These are phyloP conservation scores for Chionodraco myersi DNA, from an alignment of 2,113 vertebrate genomes.

Conservation along the genomic window DNA sequence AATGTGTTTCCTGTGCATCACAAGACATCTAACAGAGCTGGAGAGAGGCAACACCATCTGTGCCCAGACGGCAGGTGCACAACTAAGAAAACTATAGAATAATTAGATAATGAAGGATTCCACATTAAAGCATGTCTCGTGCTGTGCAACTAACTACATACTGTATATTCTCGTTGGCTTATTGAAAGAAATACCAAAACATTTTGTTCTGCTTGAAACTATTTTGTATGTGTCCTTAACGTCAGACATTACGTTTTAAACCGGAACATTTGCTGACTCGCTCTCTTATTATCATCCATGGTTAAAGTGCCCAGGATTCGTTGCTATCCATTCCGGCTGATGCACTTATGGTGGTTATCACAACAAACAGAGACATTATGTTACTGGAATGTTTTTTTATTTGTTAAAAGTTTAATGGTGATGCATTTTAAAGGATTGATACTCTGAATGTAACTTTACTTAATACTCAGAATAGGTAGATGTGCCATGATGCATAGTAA, in stretches of 20 bases:
- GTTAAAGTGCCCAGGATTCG: not conserved
- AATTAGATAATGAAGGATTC: not conserved
- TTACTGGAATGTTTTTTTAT: not conserved
- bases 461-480: too few relatives aligned
- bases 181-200: not conserved
- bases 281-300: not conserved
- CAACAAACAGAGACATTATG: not conserved
- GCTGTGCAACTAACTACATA: not conserved
- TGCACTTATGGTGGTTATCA: not conserved
- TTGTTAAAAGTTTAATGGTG: not conserved
- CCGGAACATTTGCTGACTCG: not conserved
- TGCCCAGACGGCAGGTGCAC: conserved; percentile 23
- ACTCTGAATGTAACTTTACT: not conserved
- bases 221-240: not conserved
- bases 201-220: not conserved
- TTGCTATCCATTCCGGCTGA: not conserved
- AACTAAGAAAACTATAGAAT: not conserved
- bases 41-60: conserved; percentile 46
- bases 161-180: not conserved
- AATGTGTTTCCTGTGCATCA: conserved; percentile 40
- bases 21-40: conserved; percentile 23
- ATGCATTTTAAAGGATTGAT: not conserved
- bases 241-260: not conserved
- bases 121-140: not conserved
- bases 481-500: not conserved